phyloP scores from a whole-genome alignment of 2,888 invertebrate genomes.

The Tetrapedia diversipes region DNA sequence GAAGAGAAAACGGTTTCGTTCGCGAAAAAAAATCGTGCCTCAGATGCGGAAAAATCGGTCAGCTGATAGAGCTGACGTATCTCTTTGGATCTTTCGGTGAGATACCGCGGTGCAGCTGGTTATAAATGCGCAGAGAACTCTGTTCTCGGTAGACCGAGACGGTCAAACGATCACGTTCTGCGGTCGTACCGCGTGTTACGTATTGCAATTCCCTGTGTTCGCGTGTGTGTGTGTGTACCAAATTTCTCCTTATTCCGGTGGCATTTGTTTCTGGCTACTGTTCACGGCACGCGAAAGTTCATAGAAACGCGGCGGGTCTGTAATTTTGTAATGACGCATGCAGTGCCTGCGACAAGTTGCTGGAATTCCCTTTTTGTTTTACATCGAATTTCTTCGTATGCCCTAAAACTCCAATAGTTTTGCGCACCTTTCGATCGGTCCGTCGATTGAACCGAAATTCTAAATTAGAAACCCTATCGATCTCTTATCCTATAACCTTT shows the following conservation, averaged over 20 bases:
- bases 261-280: constrained; percentile 51
- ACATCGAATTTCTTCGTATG: not conserved
- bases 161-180: constrained; percentile 64
- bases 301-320: constrained; percentile 60
- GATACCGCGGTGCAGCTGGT: constrained; percentile 17
- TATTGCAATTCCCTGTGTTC: constrained; percentile 51
- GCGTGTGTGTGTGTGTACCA: constrained; percentile 41
- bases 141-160: constrained; percentile 47
- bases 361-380: constrained; percentile 8
- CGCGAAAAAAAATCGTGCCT: not conserved
- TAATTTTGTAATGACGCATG: constrained; percentile 50
- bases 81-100: not conserved
- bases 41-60: constrained; percentile 6
- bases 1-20: no score
- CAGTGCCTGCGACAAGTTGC: constrained; percentile 45
- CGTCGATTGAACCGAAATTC: no score
- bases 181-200: constrained; percentile 55
- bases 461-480: no score
- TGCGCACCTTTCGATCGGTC: no score
- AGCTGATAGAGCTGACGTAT: not conserved
- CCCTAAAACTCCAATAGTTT: not conserved
- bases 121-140: constrained; percentile 54
- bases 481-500: no score
- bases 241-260: constrained; percentile 52
- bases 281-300: constrained; percentile 66